phyloP scores from a whole-genome alignment of 2,888 invertebrate species.

The Lysandra coridon region DNA sequence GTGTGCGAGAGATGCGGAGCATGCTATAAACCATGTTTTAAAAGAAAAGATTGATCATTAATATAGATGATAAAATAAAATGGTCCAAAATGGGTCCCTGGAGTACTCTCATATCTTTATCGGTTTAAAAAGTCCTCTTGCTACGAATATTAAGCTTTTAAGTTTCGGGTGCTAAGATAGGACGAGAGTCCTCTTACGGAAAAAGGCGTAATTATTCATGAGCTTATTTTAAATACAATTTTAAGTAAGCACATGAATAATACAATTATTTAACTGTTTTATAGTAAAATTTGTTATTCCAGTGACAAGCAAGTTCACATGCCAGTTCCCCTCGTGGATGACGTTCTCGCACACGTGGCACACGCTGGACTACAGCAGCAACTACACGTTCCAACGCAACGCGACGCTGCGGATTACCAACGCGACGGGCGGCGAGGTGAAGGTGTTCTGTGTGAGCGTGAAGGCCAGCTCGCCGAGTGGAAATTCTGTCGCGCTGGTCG shows the following conservation, averaged over 20 bases:
- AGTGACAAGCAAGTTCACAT: conserved; percentile 87
- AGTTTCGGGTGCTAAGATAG: neutral
- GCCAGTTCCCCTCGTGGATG: conserved; percentile 93
- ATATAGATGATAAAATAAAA: neutral
- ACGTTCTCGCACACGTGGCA: conserved; percentile 93
- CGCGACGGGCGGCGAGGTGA: conserved; percentile 82
- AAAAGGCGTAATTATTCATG: too few relatives aligned
- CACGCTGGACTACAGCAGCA: conserved; percentile 91
- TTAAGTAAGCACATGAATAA: too few relatives aligned
- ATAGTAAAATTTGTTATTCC: conserved; percentile 47
- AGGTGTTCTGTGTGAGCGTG: conserved; percentile 83
- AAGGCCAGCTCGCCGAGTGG: conserved; percentile 78
- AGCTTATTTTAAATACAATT: too few relatives aligned
- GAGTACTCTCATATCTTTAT: neutral
- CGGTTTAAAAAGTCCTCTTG: neutral
- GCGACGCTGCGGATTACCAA: conserved; percentile 86
- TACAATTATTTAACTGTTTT: too few relatives aligned
- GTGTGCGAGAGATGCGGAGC: neutral
- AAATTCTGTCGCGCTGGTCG: conserved; percentile 78
- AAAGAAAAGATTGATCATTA: neutral
- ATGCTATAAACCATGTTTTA: neutral
- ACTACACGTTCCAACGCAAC: conserved; percentile 91
- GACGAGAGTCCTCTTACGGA: too few relatives aligned
- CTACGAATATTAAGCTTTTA: neutral
- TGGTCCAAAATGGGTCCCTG: neutral